Percentiles rank a stretch among this genome's conserved stretches.
These are phyloP conservation scores for Aselliscus stoliczkanus DNA, from an alignment of 2,797 vertebrate genomes.

Conservation along the genomic window DNA sequence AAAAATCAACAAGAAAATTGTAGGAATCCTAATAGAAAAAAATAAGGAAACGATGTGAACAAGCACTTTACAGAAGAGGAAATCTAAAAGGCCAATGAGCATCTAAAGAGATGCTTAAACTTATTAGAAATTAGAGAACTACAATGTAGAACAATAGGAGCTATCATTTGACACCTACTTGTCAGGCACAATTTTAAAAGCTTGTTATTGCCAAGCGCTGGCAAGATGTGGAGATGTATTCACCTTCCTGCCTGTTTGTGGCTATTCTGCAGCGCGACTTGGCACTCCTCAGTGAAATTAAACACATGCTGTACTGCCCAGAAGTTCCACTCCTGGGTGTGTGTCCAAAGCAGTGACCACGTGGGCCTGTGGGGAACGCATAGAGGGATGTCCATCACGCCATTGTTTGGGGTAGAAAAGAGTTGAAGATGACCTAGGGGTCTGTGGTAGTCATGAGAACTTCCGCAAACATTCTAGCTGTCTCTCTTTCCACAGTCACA, in stretches of 20 bases:
- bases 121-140: background rate
- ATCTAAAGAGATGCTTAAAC: background rate
- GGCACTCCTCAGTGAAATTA: background rate
- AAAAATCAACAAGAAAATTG: background rate
- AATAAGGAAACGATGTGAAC: background rate
- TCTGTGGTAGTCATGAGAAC: background rate
- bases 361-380: accelerated
- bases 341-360: background rate
- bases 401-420: background rate
- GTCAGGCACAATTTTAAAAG: background rate
- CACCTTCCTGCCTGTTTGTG: background rate
- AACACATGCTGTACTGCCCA: background rate
- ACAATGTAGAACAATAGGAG: background rate
- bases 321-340: background rate
- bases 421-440: background rate
- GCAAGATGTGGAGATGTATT: no score
- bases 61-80: background rate
- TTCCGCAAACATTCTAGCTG: background rate
- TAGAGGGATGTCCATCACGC: no score
- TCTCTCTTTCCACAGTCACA: background rate
- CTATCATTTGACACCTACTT: background rate
- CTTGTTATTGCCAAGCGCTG: background rate
- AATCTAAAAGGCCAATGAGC: background rate
- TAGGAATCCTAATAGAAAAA: background rate
- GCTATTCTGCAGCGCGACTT: background rate